These are phyloP conservation scores for Brachionus asplanchnoidis DNA, from an alignment of 1,140 invertebrate species.

Conservation along the genomic window DNA sequence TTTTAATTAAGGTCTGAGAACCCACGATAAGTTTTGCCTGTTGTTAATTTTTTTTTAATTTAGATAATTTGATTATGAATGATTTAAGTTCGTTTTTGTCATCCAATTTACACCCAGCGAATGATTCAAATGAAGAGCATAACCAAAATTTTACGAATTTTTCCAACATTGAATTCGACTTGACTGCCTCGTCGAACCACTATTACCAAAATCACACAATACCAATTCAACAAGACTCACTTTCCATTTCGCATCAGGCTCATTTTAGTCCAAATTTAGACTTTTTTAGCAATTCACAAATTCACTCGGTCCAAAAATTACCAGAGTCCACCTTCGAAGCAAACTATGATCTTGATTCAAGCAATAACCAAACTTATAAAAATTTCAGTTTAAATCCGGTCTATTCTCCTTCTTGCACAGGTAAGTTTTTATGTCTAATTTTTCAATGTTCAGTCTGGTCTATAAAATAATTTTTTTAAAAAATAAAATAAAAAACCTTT, in stretches of 20 bases:
- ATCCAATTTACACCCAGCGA: conserved; percentile 15
- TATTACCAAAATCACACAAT: not conserved
- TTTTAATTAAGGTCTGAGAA: not conserved
- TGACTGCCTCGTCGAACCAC: not conserved
- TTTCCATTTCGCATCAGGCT: not conserved
- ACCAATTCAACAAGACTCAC: not conserved
- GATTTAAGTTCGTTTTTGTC: conserved; percentile 32
- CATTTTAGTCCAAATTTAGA: not conserved
- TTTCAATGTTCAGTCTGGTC: not conserved
- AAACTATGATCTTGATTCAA: not conserved
- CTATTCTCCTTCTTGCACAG: conserved; percentile 1
- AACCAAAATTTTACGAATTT: conserved; percentile 23
- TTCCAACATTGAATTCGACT: conserved; percentile 3
- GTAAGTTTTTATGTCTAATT: not conserved
- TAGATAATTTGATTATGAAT: conserved; percentile 37
- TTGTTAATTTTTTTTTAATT: not conserved
- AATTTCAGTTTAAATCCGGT: conserved; percentile 13
- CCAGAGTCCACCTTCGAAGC: not conserved
- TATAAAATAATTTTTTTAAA: not conserved
- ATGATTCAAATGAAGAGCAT: not conserved
- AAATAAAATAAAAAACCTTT: too few relatives aligned
- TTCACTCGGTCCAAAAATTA: not conserved
- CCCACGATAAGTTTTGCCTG: not conserved
- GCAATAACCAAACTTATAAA: not conserved
- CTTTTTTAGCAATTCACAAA: not conserved